Percentiles rank a stretch among this genome's conserved stretches.
Evolutionary conservation across 2,113 vertebrate species (phyloP).

Genomic region (Pungitius pungitius): DNA sequence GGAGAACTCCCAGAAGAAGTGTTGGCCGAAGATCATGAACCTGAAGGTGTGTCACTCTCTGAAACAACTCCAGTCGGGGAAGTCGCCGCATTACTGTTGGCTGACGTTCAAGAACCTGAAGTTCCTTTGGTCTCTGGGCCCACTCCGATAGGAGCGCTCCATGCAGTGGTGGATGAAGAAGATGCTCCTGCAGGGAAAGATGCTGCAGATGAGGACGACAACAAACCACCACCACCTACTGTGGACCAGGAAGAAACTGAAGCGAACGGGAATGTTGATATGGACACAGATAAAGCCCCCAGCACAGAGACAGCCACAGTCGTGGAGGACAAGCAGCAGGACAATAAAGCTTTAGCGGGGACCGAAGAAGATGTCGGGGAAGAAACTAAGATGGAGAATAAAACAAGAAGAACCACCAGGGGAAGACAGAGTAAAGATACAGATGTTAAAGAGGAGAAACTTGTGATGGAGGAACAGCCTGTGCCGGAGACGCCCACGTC

Average conservation of each 20-base stretch:
- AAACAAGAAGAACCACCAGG: neutral
- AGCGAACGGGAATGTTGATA: slow-evolving; percentile 21
- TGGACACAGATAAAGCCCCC: neutral
- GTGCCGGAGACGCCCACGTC: slow-evolving; percentile 31
- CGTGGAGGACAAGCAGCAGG: slow-evolving; percentile 18
- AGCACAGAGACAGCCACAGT: neutral
- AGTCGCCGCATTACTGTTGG: too few species aligned
- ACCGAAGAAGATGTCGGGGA: neutral
- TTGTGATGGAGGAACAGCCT: slow-evolving; percentile 14
- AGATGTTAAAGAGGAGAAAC: slow-evolving; percentile 25
- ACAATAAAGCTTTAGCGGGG: neutral
- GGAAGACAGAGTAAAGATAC: neutral
- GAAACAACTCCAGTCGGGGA: neutral
- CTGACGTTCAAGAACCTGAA: neutral
- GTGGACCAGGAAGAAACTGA: slow-evolving; percentile 30
- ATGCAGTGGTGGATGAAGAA: neutral
- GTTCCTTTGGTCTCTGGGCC: neutral
- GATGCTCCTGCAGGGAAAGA: neutral
- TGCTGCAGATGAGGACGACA: slow-evolving; percentile 6
- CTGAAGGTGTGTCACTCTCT: neutral
- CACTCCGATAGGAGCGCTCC: neutral
- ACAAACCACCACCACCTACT: neutral
- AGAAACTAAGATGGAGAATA: slow-evolving; percentile 4
- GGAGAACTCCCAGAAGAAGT: slow-evolving; percentile 41
- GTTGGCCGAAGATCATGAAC: neutral